Percentiles rank a stretch among this genome's conserved stretches.
phyloP scores from a whole-genome alignment of 2,888 invertebrate species.

The Lycophotia porphyrea region DNA sequence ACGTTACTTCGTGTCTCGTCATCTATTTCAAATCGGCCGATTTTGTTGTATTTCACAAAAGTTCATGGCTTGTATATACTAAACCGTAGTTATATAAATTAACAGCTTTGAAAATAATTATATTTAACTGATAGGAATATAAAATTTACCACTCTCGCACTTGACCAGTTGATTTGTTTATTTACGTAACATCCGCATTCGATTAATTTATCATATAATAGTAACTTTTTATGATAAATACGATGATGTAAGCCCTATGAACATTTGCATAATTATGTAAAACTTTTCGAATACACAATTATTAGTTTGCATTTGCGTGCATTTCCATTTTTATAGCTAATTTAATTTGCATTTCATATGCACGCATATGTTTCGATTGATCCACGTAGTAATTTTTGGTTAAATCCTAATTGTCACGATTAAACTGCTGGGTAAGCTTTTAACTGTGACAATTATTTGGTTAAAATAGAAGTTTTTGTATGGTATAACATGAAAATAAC shows the following conservation, averaged over 20 bases:
- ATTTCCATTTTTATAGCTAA: slow-evolving; percentile 54
- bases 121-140: background rate
- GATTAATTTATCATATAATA: slow-evolving; percentile 26
- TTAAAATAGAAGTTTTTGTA: background rate
- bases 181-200: slow-evolving; percentile 9
- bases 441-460: background rate
- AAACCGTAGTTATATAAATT: background rate
- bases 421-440: background rate
- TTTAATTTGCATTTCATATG: slow-evolving; percentile 44
- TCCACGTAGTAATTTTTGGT: slow-evolving; percentile 20
- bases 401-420: slow-evolving; percentile 12
- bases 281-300: slow-evolving; percentile 41
- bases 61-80: background rate
- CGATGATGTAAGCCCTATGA: slow-evolving; percentile 38
- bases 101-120: background rate
- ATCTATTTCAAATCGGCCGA: background rate
- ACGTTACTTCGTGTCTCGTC: background rate
- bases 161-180: slow-evolving; percentile 18
- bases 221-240: slow-evolving; percentile 24
- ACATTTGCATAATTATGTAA: slow-evolving; percentile 49
- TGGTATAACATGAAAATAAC: background rate
- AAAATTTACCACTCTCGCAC: slow-evolving; percentile 7
- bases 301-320: slow-evolving; percentile 28
- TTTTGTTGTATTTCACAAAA: background rate
- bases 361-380: slow-evolving; percentile 38